Evolutionary conservation across 2,888 invertebrate species (phyloP).

Genomic region (Tupiocoris notatus): DNA sequence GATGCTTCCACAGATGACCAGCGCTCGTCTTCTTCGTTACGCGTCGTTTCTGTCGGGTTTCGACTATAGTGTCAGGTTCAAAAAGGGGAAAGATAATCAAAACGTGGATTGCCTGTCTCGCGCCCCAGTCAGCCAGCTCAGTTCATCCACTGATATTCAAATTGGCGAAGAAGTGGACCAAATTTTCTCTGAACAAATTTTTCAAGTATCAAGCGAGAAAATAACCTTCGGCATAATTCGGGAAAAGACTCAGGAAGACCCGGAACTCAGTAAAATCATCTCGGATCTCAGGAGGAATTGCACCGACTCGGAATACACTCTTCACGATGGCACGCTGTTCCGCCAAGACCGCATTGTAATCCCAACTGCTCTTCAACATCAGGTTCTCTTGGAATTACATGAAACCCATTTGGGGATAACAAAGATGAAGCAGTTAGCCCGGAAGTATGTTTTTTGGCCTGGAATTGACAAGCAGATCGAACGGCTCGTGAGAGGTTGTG

Average conservation of each 20-base stretch:
- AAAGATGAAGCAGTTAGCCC: slow-evolving; percentile 51
- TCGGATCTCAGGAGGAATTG: background rate
- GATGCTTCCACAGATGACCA: slow-evolving; percentile 29
- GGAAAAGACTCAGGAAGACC: slow-evolving; percentile 29
- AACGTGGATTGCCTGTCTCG: slow-evolving; percentile 29
- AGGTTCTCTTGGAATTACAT: slow-evolving; percentile 50
- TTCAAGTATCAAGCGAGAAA: slow-evolving; percentile 22
- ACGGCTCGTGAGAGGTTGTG: slow-evolving; percentile 47
- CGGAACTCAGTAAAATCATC: slow-evolving; percentile 4
- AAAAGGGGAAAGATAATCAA: background rate
- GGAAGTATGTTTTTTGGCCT: slow-evolving; percentile 50
- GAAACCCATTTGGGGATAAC: slow-evolving; percentile 50
- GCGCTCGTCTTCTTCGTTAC: slow-evolving; percentile 28
- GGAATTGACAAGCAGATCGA: slow-evolving; percentile 50
- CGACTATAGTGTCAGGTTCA: slow-evolving; percentile 39
- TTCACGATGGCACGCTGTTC: slow-evolving; percentile 35
- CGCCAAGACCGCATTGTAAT: slow-evolving; percentile 43
- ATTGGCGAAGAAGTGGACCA: slow-evolving; percentile 12
- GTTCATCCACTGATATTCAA: background rate
- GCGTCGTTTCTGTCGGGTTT: slow-evolving; percentile 38
- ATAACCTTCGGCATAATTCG: slow-evolving; percentile 8
- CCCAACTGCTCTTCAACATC: slow-evolving; percentile 44
- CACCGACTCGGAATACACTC: background rate
- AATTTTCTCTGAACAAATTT: slow-evolving; percentile 20
- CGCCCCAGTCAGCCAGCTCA: background rate